Evolutionary conservation across 2,888 invertebrate genomes (phyloP).

Genomic region (Tinea semifulvella): DNA sequence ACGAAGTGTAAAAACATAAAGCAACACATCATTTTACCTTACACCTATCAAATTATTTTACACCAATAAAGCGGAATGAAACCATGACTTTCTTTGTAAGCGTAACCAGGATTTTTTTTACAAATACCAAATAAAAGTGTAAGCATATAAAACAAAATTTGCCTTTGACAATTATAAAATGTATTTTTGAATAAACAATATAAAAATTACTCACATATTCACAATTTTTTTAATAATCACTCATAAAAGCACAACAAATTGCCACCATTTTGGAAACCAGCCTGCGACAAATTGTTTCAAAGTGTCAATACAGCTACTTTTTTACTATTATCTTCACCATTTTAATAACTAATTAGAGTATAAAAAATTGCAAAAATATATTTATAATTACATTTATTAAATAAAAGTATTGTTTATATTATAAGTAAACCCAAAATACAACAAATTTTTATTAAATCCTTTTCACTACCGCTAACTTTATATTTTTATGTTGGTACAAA

Average conservation of each 20-base stretch:
- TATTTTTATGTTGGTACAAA: conserved; percentile 2
- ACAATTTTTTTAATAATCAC: conserved; percentile 28
- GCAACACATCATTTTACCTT: not conserved
- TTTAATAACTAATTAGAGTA: too few species aligned
- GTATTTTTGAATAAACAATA: not conserved
- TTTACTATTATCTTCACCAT: too few species aligned
- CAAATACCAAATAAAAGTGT: not conserved
- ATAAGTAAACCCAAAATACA: too few species aligned
- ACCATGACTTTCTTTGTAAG: conserved; percentile 6
- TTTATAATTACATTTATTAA: not conserved
- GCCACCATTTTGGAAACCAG: conserved; percentile 53
- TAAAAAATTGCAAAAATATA: not conserved
- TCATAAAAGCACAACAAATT: conserved; percentile 63
- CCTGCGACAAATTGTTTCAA: conserved; percentile 7
- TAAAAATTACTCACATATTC: conserved; percentile 8
- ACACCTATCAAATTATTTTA: not conserved
- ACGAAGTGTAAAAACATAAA: not conserved
- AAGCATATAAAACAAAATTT: not conserved
- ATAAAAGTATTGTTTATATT: not conserved
- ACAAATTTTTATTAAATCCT: not conserved
- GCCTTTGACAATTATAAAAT: not conserved
- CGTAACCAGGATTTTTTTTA: not conserved
- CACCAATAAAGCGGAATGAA: not conserved
- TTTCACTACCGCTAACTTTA: not conserved
- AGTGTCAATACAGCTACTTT: not conserved